phyloP scores from a whole-genome alignment of 2,797 vertebrate species.

The Rhinoraja longicauda region DNA sequence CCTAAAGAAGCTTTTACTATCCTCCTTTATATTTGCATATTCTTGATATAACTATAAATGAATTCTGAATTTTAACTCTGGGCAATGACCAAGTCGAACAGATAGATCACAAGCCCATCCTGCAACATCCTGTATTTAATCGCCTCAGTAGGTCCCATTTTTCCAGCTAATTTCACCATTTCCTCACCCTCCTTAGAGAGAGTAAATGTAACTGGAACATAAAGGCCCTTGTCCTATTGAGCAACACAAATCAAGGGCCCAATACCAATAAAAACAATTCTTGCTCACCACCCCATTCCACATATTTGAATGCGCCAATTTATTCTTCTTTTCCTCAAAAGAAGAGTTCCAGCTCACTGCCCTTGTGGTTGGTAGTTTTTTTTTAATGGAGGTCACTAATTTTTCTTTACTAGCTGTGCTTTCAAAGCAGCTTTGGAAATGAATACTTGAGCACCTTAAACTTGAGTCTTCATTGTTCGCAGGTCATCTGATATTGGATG shows the following conservation, averaged over 20 bases:
- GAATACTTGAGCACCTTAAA: neutral
- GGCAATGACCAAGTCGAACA: neutral
- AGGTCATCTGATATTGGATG: constrained; percentile 89
- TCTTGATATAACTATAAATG: neutral
- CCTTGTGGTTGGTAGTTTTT: constrained; percentile 35
- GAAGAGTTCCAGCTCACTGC: neutral
- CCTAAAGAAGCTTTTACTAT: no score
- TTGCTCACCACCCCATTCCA: neutral
- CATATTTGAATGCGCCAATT: neutral
- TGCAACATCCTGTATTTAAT: neutral
- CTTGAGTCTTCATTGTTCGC: neutral
- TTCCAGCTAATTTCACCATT: neutral
- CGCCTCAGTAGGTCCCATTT: neutral
- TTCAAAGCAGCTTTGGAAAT: neutral
- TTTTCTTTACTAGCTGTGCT: neutral
- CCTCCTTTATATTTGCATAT: no score
- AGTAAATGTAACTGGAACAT: neutral
- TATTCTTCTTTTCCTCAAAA: neutral
- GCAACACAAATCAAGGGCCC: neutral
- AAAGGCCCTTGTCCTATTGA: neutral
- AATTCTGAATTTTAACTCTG: neutral
- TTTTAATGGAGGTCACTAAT: constrained; percentile 37
- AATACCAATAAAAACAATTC: neutral
- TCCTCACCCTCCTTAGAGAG: no score
- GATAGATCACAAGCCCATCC: neutral